Percentiles rank a stretch among this genome's conserved stretches.
Conservation (phyloP, 2,888 invertebrate species). For the Ichneumon xanthorius region DNA sequence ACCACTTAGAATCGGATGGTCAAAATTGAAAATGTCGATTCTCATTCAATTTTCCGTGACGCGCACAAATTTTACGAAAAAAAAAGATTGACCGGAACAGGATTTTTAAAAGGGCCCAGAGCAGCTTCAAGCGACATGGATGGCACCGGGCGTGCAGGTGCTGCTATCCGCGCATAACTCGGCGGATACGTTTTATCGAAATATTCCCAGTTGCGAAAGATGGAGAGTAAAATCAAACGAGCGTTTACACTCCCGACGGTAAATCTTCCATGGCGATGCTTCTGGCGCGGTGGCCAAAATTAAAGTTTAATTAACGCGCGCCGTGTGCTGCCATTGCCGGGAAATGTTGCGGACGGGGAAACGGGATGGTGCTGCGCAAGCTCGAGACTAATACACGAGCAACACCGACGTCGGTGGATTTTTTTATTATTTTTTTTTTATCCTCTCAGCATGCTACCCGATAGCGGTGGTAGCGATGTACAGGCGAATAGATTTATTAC, state of each 20-base stretch:
- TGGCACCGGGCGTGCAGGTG: conserved; percentile 1
- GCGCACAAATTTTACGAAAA: not conserved
- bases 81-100: not conserved
- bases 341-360: conserved; percentile 19
- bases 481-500: conserved; percentile 37
- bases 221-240: conserved; percentile 57
- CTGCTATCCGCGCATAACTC: not conserved
- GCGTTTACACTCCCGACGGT: conserved; percentile 65
- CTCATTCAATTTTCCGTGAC: not conserved
- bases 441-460: not conserved
- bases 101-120: not conserved
- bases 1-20: not conserved
- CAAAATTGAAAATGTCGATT: not conserved
- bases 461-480: conserved; percentile 1
- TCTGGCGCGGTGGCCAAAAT: conserved; percentile 73
- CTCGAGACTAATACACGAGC: conserved; percentile 43
- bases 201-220: conserved; percentile 46
- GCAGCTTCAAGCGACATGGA: not conserved
- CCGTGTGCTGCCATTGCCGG: conserved; percentile 38
- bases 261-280: conserved; percentile 71
- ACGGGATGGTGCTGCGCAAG: conserved; percentile 5
- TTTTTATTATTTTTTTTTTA: conserved; percentile 12
- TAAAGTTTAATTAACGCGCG: conserved; percentile 79
- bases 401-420: conserved; percentile 25
- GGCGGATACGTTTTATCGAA: conserved; percentile 62